These are phyloP conservation scores for Percopsis omiscomaycus DNA, from an alignment of 2,797 vertebrate genomes.

Conservation along the genomic window DNA sequence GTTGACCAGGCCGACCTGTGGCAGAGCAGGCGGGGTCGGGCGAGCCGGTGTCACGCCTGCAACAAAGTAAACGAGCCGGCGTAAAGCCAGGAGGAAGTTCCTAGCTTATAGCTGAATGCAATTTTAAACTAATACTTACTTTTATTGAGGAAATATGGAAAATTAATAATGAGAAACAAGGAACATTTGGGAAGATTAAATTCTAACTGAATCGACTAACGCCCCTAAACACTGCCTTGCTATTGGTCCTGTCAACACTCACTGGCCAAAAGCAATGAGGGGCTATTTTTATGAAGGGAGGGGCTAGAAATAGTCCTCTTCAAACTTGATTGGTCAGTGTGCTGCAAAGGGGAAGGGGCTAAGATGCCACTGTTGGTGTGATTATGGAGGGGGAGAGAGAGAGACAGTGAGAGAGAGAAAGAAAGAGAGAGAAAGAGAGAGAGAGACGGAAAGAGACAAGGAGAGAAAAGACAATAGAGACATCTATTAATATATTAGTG, in stretches of 20 bases:
- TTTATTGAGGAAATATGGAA: background rate
- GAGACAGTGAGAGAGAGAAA: conserved; percentile 11
- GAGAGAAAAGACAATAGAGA: conserved; percentile 67
- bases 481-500: conserved; percentile 66
- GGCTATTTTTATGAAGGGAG: conserved; percentile 67
- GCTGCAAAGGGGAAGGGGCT: conserved; percentile 63
- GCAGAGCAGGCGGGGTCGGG: conserved; percentile 90
- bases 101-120: too few species aligned
- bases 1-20: conserved; percentile 95
- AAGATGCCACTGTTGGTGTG: conserved; percentile 63
- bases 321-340: conserved; percentile 71
- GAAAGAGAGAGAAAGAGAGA: conserved; percentile 24
- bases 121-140: conserved; percentile 1
- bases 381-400: conserved; percentile 57
- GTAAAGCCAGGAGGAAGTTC: background rate
- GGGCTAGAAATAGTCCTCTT: conserved; percentile 73
- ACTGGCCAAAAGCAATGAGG: conserved; percentile 71
- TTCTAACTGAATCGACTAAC: background rate
- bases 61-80: conserved; percentile 5
- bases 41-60: conserved; percentile 95
- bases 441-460: conserved; percentile 57
- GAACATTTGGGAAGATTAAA: background rate
- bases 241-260: conserved; percentile 42
- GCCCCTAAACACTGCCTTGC: too few species aligned
- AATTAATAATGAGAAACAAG: background rate